phyloP scores from a whole-genome alignment of 2,888 invertebrate genomes.

The Diachrysia chrysitis region DNA sequence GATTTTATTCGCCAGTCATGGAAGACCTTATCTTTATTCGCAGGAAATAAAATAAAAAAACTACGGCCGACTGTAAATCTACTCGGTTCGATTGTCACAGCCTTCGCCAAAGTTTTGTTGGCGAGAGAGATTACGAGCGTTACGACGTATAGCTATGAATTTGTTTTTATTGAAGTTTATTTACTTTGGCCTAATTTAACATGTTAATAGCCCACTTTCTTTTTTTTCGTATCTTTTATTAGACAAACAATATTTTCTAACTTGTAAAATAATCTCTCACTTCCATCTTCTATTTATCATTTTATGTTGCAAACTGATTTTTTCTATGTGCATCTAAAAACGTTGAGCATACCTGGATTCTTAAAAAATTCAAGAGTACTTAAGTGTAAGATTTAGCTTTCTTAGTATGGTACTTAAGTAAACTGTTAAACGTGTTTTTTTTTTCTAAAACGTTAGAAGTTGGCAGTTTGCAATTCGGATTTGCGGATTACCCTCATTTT shows the following conservation, averaged over 20 bases:
- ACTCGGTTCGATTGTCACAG: slow-evolving; percentile 23
- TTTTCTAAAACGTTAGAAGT: too few species aligned
- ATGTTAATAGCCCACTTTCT: neutral
- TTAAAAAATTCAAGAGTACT: too few species aligned
- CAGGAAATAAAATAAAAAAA: slow-evolving; percentile 54
- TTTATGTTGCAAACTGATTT: too few species aligned
- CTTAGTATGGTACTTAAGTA: too few species aligned
- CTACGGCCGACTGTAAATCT: slow-evolving; percentile 51
- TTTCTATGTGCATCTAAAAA: too few species aligned
- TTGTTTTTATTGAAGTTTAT: slow-evolving; percentile 1
- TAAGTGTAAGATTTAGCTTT: too few species aligned
- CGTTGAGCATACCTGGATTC: too few species aligned
- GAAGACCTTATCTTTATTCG: slow-evolving; percentile 57
- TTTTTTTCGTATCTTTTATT: too few species aligned
- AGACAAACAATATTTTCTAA: too few species aligned
- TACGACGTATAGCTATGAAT: neutral
- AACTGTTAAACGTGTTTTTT: too few species aligned
- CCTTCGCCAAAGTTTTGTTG: slow-evolving; percentile 27
- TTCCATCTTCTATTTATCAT: too few species aligned
- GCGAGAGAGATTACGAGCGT: neutral
- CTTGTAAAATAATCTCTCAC: too few species aligned
- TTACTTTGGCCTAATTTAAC: slow-evolving; percentile 3
- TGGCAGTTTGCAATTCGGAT: neutral
- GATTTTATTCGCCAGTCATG: slow-evolving; percentile 58
- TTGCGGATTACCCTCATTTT: neutral